Base-by-base conservation (phyloP, 1,140 invertebrate genomes). In the Cyrtorhinus lividipennis region DNA sequence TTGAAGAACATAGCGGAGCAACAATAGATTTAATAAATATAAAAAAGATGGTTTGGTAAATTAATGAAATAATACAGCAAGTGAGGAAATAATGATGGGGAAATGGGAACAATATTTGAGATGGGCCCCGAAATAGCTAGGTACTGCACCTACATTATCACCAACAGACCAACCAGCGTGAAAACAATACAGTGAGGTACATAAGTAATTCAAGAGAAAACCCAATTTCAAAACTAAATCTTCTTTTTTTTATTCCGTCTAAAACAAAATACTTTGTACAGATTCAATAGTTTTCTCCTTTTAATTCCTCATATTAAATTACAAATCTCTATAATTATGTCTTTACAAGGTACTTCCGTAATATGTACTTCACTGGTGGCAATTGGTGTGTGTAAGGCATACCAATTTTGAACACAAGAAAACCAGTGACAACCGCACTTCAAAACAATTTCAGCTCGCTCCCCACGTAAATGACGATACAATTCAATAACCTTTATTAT, bases 371-470 rank as follows among this genome's bases (percentile, higher is more conserved):
- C 15, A 38, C 61, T 62, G 61, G 61, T 62, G 61, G 61, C 30
- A 27, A 62, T 62, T 62, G 61, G 61, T 53, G 48, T 59, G 45
- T 63, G 38, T 63, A 63, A 57, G 62, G 62, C 18, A 44, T 27
- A 62, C 30, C 48, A 53, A 15, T 20, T 53, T 22, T 10, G 20
- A 53, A 10, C 46, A 12, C 38, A 61, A 61, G 62, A 63, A 59
- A 30, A 26, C n/a, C 12, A 65, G 64, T 65, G 64, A 65, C 64
- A 65, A 65, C 64, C 64, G 64, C 64, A 65, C 60, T 65, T 62
- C 56, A 65, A 62, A 65, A 44, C 26, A 18, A 59, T 23, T 24
- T 30, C 58, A 24, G 24, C 27, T 61, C 48, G 46, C 63, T 64
- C 59, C 59, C 63, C 25, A 61, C 53, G 25, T 48, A 60, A 48